These are phyloP conservation scores for Megaptera novaeangliae DNA, from an alignment of 2,113 vertebrate species.

Conservation along the genomic window DNA sequence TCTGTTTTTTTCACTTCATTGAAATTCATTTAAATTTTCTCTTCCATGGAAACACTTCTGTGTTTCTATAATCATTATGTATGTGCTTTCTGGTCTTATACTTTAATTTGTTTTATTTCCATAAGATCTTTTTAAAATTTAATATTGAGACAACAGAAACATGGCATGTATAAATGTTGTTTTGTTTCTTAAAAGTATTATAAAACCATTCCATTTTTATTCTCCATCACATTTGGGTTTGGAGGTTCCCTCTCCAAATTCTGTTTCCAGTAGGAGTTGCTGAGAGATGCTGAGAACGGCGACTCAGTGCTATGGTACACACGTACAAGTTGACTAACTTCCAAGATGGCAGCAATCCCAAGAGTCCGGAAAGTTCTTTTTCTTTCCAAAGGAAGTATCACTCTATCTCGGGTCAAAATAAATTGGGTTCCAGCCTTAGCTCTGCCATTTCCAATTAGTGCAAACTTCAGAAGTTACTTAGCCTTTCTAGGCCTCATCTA, in stretches of 20 bases:
- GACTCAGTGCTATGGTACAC: neutral
- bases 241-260: neutral
- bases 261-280: neutral
- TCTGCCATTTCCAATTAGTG: neutral
- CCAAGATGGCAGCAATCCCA: neutral
- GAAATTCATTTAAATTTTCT: conserved; percentile 62
- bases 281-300: neutral
- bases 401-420: neutral
- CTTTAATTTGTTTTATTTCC: conserved; percentile 1
- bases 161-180: neutral
- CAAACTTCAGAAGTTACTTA: neutral
- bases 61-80: conserved; percentile 31
- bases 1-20: conserved; percentile 17
- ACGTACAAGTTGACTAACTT: neutral
- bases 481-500: neutral
- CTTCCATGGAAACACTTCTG: neutral
- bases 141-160: neutral
- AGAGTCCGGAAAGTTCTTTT: conserved; percentile 5
- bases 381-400: neutral
- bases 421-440: neutral
- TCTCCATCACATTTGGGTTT: neutral
- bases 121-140: neutral
- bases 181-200: neutral
- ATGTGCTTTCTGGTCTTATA: neutral
- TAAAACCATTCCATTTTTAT: conserved; percentile 4